phyloP scores from a whole-genome alignment of 2,888 invertebrate genomes.

The Dioctria linearis region DNA sequence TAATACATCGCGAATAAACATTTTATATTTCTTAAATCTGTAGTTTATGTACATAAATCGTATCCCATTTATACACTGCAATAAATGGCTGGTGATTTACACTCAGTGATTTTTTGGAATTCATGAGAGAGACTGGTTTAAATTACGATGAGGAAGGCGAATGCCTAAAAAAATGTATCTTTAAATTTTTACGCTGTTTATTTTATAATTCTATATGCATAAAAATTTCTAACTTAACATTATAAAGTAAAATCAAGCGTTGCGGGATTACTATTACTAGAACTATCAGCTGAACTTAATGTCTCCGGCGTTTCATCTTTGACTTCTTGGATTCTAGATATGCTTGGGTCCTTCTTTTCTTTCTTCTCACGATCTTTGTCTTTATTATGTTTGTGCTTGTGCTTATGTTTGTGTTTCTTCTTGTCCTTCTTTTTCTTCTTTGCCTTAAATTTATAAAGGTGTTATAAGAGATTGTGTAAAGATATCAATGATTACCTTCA shows the following conservation, averaged over 20 bases:
- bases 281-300: constrained; percentile 70
- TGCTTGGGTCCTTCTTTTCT: constrained; percentile 70
- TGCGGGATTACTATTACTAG: constrained; percentile 68
- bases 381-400: constrained; percentile 87
- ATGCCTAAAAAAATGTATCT: too few species aligned
- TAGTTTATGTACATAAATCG: too few species aligned
- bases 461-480: background rate
- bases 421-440: constrained; percentile 86
- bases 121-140: too few species aligned
- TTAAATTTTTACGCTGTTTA: too few species aligned
- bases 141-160: too few species aligned
- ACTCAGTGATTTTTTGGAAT: too few species aligned
- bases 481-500: constrained; percentile 69
- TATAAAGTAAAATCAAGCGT: constrained; percentile 31
- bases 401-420: constrained; percentile 90
- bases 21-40: too few species aligned
- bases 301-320: constrained; percentile 70
- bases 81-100: too few species aligned
- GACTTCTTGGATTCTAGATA: constrained; percentile 65
- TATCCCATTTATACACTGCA: too few species aligned
- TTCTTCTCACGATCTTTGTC: constrained; percentile 72
- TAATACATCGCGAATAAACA: too few species aligned
- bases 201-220: background rate
- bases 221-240: background rate
- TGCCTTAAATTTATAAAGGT: constrained; percentile 66